These are phyloP conservation scores for Alouatta palliata DNA, from an alignment of 2,113 vertebrate species.

Conservation along the genomic window DNA sequence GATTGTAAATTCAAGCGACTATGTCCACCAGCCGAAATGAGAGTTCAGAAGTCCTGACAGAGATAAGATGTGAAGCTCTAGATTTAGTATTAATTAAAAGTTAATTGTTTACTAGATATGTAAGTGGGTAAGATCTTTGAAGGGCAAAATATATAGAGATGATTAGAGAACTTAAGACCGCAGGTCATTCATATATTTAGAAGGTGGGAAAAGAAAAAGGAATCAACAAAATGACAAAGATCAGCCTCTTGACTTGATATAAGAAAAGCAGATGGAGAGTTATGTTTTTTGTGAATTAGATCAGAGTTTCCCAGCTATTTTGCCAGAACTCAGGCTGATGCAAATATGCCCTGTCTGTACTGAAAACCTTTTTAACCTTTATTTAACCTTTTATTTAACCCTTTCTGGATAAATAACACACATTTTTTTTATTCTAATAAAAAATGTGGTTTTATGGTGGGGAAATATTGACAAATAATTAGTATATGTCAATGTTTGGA, in stretches of 20 bases:
- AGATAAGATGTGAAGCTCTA: neutral
- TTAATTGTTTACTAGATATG: neutral
- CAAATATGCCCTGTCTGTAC: neutral
- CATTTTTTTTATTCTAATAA: neutral
- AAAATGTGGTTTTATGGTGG: neutral
- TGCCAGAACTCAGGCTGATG: neutral
- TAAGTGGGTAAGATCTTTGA: neutral
- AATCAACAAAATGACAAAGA: neutral
- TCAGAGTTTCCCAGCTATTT: neutral
- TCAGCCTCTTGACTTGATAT: neutral
- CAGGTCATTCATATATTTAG: neutral
- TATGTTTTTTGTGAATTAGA: neutral
- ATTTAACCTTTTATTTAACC: neutral
- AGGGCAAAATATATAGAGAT: neutral
- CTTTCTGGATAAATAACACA: neutral
- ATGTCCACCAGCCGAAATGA: neutral
- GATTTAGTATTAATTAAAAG: conserved; percentile 17
- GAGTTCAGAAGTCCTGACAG: conserved; percentile 23
- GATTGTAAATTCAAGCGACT: neutral
- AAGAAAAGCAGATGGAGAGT: neutral
- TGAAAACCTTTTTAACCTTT: neutral
- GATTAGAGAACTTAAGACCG: neutral
- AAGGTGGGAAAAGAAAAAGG: neutral
- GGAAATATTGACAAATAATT: neutral
- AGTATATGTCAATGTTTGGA: neutral